Conservation (phyloP, 1,140 invertebrate species). For the Euwallacea similis region DNA sequence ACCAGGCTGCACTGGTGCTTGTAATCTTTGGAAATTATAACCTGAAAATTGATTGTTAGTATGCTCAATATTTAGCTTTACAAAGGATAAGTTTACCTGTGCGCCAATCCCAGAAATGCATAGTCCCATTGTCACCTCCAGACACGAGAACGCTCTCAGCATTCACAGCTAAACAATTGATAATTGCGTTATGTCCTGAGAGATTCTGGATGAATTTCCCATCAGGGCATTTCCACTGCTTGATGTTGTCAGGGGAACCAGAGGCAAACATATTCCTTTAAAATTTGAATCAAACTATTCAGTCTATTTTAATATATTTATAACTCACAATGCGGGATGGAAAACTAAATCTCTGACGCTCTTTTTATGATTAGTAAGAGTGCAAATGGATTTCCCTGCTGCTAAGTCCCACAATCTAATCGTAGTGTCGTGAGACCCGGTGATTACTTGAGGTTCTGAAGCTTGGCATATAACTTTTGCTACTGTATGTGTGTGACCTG, state of each 20-base stretch:
- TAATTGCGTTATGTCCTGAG: conserved; percentile 95
- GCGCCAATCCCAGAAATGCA: conserved; percentile 99
- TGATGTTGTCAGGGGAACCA: conserved; percentile 98
- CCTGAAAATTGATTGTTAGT: conserved; percentile 50
- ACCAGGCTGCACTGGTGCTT: conserved; percentile 95
- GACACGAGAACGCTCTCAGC: conserved; percentile 94
- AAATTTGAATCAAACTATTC: not conserved
- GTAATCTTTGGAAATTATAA: conserved; percentile 74
- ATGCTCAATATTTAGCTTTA: not conserved
- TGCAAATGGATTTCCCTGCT: conserved; percentile 91
- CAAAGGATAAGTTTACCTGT: conserved; percentile 61
- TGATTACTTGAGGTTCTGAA: conserved; percentile 89
- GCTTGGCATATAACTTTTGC: conserved; percentile 92
- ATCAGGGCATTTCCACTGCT: conserved; percentile 98
- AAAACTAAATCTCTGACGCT: conserved; percentile 89
- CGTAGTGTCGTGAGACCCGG: conserved; percentile 81
- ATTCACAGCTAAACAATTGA: conserved; percentile 96
- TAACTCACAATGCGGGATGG: conserved; percentile 81
- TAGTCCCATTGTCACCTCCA: conserved; percentile 98
- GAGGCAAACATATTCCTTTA: conserved; percentile 93
- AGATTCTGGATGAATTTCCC: conserved; percentile 98
- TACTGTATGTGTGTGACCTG: conserved; percentile 95
- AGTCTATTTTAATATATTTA: not conserved
- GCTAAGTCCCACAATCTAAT: conserved; percentile 97
- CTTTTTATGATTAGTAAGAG: conserved; percentile 99